Conservation (phyloP, 1,140 invertebrate genomes). For the Drosophila melanica region DNA sequence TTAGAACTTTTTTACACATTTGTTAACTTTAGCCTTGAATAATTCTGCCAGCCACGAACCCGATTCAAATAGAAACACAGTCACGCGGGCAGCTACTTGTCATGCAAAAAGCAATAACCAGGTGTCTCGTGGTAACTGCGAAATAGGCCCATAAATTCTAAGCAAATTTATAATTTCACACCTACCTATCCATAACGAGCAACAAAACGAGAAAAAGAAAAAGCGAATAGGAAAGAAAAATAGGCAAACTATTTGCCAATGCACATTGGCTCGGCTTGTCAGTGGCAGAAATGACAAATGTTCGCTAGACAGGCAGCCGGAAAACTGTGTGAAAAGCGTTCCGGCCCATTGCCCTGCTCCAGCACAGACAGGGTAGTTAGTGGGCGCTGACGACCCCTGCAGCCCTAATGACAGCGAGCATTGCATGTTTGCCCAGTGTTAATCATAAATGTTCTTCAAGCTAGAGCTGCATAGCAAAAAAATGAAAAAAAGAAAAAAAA, state of each 20-base stretch:
- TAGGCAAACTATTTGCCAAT: slow-evolving; percentile 76
- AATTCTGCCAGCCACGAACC: not conserved
- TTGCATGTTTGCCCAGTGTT: slow-evolving; percentile 77
- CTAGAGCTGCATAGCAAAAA: slow-evolving; percentile 22
- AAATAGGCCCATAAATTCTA: slow-evolving; percentile 72
- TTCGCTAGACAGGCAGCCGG: slow-evolving; percentile 74
- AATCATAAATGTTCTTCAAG: slow-evolving; percentile 68
- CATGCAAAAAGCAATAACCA: slow-evolving; percentile 50
- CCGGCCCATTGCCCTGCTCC: not conserved
- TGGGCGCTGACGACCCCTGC: slow-evolving; percentile 9
- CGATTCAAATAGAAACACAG: not conserved
- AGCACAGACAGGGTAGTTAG: not conserved
- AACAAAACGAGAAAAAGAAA: not conserved
- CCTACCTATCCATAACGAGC: slow-evolving; percentile 67
- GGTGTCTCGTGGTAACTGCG: slow-evolving; percentile 43
- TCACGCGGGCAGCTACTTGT: slow-evolving; percentile 20
- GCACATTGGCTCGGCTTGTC: slow-evolving; percentile 67
- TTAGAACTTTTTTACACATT: not conserved
- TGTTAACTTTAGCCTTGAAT: not conserved
- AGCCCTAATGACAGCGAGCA: slow-evolving; percentile 67
- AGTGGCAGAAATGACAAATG: slow-evolving; percentile 74
- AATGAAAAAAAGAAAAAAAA: slow-evolving; percentile 1
- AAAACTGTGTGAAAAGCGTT: slow-evolving; percentile 50
- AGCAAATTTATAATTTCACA: slow-evolving; percentile 78
- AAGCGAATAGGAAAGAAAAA: slow-evolving; percentile 39